These are phyloP conservation scores for Falco concolor DNA, from an alignment of 2,797 vertebrate species.

Conservation along the genomic window DNA sequence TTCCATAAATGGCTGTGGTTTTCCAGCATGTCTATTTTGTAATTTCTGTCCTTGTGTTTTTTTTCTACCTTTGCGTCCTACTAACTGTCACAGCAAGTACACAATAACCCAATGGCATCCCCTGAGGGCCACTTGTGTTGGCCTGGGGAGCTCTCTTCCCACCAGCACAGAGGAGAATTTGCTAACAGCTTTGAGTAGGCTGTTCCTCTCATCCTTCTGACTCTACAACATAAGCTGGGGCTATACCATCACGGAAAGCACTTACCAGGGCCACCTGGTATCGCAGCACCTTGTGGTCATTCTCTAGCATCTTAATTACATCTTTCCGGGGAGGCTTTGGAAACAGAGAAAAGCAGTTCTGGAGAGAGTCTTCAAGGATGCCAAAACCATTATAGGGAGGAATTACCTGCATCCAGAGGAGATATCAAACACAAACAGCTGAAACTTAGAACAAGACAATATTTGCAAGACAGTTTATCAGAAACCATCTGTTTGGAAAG, in stretches of 20 bases:
- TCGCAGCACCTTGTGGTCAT: conserved; percentile 82
- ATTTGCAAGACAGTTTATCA: not conserved
- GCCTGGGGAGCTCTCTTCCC: not conserved
- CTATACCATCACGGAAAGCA: not conserved
- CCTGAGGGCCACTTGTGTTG: rapidly evolving
- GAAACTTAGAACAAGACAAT: not conserved
- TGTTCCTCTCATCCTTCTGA: not conserved
- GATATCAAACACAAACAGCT: not conserved
- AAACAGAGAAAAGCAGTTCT: conserved; percentile 87
- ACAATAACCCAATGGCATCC: not conserved
- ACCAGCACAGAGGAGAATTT: not conserved
- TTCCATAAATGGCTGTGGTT: conserved; percentile 26
- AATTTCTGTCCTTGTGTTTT: not conserved
- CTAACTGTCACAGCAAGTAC: not conserved
- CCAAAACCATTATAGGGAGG: conserved; percentile 93
- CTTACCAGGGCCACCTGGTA: conserved; percentile 85
- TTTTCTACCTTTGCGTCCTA: not conserved
- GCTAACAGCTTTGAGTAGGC: not conserved
- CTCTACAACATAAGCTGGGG: not conserved
- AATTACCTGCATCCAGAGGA: conserved; percentile 73
- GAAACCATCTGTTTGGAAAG: not conserved
- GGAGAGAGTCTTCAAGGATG: conserved; percentile 86
- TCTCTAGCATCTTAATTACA: conserved; percentile 83
- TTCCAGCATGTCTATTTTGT: not conserved
- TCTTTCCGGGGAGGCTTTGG: conserved; percentile 85